These are phyloP conservation scores for Macrophya alboannulata DNA, from an alignment of 2,888 invertebrate genomes.

Conservation along the genomic window DNA sequence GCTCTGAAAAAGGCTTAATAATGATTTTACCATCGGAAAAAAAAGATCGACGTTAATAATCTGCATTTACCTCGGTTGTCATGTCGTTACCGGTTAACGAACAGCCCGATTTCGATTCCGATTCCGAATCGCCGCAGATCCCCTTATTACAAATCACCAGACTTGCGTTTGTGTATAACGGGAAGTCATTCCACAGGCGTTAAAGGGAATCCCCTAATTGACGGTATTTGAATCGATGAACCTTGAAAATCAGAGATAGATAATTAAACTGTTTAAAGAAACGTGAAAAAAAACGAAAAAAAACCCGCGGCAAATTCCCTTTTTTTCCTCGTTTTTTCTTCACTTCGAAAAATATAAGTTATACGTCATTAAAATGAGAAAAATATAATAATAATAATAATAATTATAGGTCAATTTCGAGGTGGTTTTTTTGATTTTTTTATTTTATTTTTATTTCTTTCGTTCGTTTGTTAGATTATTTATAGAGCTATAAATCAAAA, in stretches of 20 bases:
- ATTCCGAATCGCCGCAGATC: neutral
- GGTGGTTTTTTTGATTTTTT: conserved; percentile 61
- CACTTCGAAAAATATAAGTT: neutral
- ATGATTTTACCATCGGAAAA: neutral
- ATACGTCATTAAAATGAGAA: neutral
- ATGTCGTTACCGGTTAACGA: neutral
- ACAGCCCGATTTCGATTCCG: neutral
- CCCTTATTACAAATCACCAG: neutral
- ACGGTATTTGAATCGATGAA: neutral
- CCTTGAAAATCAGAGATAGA: neutral
- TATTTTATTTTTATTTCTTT: too few species aligned
- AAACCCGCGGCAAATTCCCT: neutral
- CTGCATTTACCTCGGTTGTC: neutral
- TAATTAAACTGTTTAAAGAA: neutral
- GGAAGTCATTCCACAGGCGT: conserved; percentile 21
- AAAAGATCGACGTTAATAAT: neutral
- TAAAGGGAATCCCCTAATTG: neutral
- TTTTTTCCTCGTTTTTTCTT: conserved; percentile 4
- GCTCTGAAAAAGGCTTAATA: neutral
- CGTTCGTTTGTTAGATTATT: conserved; percentile 42
- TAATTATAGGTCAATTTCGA: neutral
- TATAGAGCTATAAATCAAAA: too few species aligned
- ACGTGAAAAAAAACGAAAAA: neutral
- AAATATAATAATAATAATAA: too few species aligned
- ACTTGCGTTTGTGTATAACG: neutral